Conservation (phyloP, 1,140 invertebrate genomes). For the Diachasma alloeum region DNA sequence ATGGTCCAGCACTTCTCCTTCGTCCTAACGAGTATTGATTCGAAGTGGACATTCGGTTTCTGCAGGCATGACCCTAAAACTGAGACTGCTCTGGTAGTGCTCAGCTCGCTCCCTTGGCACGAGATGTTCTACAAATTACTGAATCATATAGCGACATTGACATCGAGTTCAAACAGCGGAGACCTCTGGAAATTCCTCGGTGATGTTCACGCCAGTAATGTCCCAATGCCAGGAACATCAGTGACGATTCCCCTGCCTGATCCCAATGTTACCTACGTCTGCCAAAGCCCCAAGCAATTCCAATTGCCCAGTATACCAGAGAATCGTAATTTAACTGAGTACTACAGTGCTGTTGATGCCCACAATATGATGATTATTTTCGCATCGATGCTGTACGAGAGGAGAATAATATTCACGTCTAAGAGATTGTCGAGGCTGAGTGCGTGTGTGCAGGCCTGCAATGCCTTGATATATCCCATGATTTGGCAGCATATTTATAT, state of each 20-base stretch:
- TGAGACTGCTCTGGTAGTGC: slow-evolving; percentile 78
- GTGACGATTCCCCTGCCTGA: slow-evolving; percentile 58
- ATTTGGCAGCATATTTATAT: slow-evolving; percentile 98
- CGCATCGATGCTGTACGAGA: slow-evolving; percentile 92
- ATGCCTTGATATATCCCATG: slow-evolving; percentile 95
- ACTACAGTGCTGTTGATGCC: slow-evolving; percentile 91
- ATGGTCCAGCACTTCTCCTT: slow-evolving; percentile 89
- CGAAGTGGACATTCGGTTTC: slow-evolving; percentile 96
- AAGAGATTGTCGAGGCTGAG: slow-evolving; percentile 85
- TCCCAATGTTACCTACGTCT: slow-evolving; percentile 71
- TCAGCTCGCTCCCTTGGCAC: slow-evolving; percentile 93
- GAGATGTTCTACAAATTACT: slow-evolving; percentile 89
- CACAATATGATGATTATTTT: slow-evolving; percentile 94
- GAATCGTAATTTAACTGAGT: slow-evolving; percentile 94
- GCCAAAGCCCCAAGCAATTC: slow-evolving; percentile 79
- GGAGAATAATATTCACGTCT: slow-evolving; percentile 90
- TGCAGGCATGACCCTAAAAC: slow-evolving; percentile 89
- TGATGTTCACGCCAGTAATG: slow-evolving; percentile 70
- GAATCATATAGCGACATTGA: slow-evolving; percentile 71
- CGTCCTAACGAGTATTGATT: slow-evolving; percentile 91
- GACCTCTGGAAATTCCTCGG: slow-evolving; percentile 72
- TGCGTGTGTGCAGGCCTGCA: slow-evolving; percentile 93
- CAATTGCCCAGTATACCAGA: slow-evolving; percentile 91
- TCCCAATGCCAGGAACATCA: slow-evolving; percentile 64
- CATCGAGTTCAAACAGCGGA: slow-evolving; percentile 62